Base-by-base conservation (phyloP, 2,797 vertebrate species). In the Ataeniobius toweri region DNA sequence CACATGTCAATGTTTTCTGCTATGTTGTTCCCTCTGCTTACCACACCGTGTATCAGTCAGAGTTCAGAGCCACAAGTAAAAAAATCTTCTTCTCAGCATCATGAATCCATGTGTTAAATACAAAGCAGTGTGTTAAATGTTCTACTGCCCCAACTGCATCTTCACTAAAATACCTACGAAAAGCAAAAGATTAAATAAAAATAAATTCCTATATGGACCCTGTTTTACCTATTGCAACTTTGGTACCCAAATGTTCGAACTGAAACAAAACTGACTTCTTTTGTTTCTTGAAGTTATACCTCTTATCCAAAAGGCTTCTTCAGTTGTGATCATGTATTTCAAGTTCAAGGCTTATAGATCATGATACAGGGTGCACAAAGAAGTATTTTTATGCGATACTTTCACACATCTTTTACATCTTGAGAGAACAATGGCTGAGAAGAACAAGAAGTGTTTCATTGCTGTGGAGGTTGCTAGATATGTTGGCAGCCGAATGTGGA, bases 1-100 rank as follows among this genome's bases (percentile, higher is more conserved):
- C 61, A 67, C 50, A 41, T 59, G 72, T 39, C 24, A 74, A 58
- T 16, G 13, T 28, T 74, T 74, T 46, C 56, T 26, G n/a, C 55
- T 59, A 41, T 59, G 51, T 22, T 39, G 31, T 67, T 67, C 36
- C 50, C 51, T n/a, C 22, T 59, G 39, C 24, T 67, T 41, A 44
- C 36, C 36, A 22, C 55, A 74, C 24, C 6, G 13, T 16, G 72
- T 59, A 46, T 74, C 39, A 44, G 53, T 73, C 72, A 46, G 16
- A 58, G 71, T 39, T 73, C 71, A 73, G 53, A 26, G 2, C n/a
- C 56, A 61, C 56, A 74, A 16, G 53, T 44, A 44, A n/a, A 41
- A 2, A 44, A 46, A n/a, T 26, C 72, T 26, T 5, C 41, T 74
- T 46, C 9, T 5, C 50, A 71, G 28, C 8, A 20, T 46, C 39